phyloP scores from a whole-genome alignment of 2,797 vertebrate genomes.

The Petrocephalus sullivani region DNA sequence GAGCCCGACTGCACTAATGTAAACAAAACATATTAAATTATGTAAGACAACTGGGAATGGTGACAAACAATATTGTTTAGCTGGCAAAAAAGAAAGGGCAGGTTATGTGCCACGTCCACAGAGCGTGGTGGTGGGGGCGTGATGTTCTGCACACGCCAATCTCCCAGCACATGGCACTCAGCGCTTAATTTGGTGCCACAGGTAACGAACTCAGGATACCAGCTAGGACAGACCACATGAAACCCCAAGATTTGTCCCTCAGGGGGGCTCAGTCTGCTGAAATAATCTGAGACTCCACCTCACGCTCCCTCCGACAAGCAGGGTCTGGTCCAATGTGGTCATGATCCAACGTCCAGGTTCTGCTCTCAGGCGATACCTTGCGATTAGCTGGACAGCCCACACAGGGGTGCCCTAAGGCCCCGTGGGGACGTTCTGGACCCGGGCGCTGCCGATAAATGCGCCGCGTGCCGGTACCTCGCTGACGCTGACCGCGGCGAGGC shows the following conservation, averaged over 20 bases:
- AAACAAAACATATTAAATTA: conserved; percentile 40
- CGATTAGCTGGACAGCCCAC: no score
- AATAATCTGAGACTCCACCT: not conserved
- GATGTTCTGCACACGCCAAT: not conserved
- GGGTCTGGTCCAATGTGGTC: not conserved
- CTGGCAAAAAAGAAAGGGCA: conserved; percentile 28
- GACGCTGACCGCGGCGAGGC: conserved; percentile 37
- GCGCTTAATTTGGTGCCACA: not conserved
- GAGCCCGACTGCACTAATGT: conserved; percentile 28
- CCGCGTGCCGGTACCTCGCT: not conserved
- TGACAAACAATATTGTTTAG: conserved; percentile 19
- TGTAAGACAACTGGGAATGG: conserved; percentile 38
- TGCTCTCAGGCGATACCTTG: not conserved
- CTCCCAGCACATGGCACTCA: not conserved
- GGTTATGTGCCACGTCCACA: not conserved
- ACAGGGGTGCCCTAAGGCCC: not conserved
- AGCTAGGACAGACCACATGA: not conserved
- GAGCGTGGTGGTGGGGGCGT: not conserved
- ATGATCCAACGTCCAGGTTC: not conserved
- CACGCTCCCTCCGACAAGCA: not conserved
- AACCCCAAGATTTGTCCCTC: not conserved
- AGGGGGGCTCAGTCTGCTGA: not conserved
- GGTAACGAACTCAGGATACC: not conserved
- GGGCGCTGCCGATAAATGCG: not conserved
- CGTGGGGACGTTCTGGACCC: not conserved